Percentiles rank a stretch among this genome's conserved stretches.
Evolutionary conservation across 2,797 vertebrate species (phyloP).

Genomic region (Botia almorhae): DNA sequence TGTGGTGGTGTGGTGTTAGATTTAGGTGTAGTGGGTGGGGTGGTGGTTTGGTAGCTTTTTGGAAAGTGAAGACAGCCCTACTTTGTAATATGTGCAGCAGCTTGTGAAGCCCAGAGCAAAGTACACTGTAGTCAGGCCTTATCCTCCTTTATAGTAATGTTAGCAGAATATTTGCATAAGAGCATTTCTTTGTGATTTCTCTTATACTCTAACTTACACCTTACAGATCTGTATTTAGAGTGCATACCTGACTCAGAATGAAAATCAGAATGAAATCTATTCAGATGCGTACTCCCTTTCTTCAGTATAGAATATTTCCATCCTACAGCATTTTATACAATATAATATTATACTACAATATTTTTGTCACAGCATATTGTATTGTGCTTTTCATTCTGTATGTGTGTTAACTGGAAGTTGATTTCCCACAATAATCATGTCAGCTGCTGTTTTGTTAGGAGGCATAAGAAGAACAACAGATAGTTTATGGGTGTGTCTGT

Average conservation of each 20-base stretch:
- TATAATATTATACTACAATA: neutral
- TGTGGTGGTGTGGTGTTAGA: neutral
- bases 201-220: conserved; percentile 69
- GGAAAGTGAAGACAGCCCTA: conserved; percentile 15
- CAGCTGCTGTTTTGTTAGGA: conserved; percentile 58
- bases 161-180: conserved; percentile 72
- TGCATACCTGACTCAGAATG: neutral
- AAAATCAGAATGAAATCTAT: neutral
- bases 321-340: neutral
- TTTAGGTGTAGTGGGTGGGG: conserved; percentile 49
- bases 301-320: neutral
- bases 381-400: neutral
- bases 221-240: conserved; percentile 34
- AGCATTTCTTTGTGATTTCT: conserved; percentile 76
- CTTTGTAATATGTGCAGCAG: conserved; percentile 62
- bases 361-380: neutral
- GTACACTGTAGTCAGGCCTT: conserved; percentile 56
- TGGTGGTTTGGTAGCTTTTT: conserved; percentile 53
- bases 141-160: conserved; percentile 75
- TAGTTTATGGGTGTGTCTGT: conserved; percentile 54
- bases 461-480: conserved; percentile 43
- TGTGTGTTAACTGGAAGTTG: neutral
- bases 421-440: neutral
- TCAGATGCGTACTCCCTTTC: neutral
- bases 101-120: conserved; percentile 65